Evolutionary conservation across 2,888 invertebrate species (phyloP).

Genomic region (Stegophylla sp.): DNA sequence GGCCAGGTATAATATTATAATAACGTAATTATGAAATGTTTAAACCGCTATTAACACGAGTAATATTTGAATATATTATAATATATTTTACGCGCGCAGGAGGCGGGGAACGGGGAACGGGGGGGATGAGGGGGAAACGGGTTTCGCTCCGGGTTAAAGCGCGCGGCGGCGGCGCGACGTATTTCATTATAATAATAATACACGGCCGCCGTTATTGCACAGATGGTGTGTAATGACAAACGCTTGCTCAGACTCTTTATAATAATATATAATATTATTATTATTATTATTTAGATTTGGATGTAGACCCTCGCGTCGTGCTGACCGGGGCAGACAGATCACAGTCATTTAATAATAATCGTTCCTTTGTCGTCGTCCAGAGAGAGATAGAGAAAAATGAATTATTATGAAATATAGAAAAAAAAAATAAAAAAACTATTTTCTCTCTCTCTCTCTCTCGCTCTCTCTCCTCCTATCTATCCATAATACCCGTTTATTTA

Average conservation of each 20-base stretch:
- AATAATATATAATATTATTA: no score
- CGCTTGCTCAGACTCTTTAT: no score
- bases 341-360: constrained; percentile 32
- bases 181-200: not conserved
- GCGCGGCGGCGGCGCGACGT: no score
- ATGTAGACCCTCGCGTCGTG: constrained; percentile 44
- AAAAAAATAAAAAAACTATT: no score
- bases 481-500: no score
- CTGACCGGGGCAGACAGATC: constrained; percentile 19
- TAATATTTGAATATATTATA: constrained; percentile 50
- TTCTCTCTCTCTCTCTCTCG: no score
- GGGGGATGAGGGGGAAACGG: not conserved
- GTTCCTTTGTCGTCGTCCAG: constrained; percentile 45
- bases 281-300: no score
- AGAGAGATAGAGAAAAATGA: no score
- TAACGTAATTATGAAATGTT: constrained; percentile 54
- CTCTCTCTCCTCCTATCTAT: no score
- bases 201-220: not conserved
- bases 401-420: no score
- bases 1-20: no score
- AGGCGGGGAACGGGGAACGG: not conserved
- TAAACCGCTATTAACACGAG: constrained; percentile 51
- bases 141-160: constrained; percentile 25
- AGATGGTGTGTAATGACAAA: constrained; percentile 48
- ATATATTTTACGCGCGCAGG: constrained; percentile 22